A percentile compares a stretch with the other conserved stretches of the same genome.
Evolutionary conservation across 1,140 invertebrate genomes (phyloP).

Genomic region (Drosophila lowei): DNA sequence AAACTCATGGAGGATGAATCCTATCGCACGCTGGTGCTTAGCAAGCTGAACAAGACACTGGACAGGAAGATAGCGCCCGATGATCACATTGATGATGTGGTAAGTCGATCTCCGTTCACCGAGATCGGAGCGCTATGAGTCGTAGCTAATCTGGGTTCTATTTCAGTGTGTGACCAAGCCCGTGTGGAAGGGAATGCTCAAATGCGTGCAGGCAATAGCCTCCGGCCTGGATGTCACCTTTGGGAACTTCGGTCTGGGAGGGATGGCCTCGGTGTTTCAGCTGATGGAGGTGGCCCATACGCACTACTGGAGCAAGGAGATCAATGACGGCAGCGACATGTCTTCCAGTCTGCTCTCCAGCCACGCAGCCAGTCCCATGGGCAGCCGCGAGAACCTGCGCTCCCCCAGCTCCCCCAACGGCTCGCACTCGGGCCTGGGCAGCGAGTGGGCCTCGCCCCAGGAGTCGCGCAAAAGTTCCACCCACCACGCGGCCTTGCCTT

Average conservation of each 20-base stretch:
- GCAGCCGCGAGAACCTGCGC: conserved; percentile 90
- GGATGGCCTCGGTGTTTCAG: conserved; percentile 98
- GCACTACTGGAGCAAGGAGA: conserved; percentile 97
- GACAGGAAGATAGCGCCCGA: conserved; percentile 97
- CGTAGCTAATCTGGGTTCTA: no score
- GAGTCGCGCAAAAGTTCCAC: conserved; percentile 82
- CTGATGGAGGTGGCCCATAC: conserved; percentile 99
- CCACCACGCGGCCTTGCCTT: conserved; percentile 47
- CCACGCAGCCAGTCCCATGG: conserved; percentile 88
- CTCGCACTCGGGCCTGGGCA: conserved; percentile 73
- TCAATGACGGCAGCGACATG: conserved; percentile 86
- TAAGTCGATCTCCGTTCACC: conserved; percentile 84
- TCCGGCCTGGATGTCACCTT: conserved; percentile 96
- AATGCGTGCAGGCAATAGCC: conserved; percentile 94
- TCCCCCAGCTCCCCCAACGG: conserved; percentile 83
- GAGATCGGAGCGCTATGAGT: no score
- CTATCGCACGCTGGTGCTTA: conserved; percentile 97
- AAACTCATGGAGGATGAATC: conserved; percentile 99
- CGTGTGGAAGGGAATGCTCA: conserved; percentile 98
- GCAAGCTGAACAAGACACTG: conserved; percentile 96
- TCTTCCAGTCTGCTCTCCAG: conserved; percentile 79
- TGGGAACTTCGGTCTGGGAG: conserved; percentile 96
- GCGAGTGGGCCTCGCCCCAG: conserved; percentile 79
- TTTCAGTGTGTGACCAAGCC: conserved; percentile 92
- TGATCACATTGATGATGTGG: conserved; percentile 99